A percentile compares a stretch with the other conserved stretches of the same genome.
These are phyloP conservation scores for Dryobota labecula DNA, from an alignment of 2,888 invertebrate genomes.

Conservation along the genomic window DNA sequence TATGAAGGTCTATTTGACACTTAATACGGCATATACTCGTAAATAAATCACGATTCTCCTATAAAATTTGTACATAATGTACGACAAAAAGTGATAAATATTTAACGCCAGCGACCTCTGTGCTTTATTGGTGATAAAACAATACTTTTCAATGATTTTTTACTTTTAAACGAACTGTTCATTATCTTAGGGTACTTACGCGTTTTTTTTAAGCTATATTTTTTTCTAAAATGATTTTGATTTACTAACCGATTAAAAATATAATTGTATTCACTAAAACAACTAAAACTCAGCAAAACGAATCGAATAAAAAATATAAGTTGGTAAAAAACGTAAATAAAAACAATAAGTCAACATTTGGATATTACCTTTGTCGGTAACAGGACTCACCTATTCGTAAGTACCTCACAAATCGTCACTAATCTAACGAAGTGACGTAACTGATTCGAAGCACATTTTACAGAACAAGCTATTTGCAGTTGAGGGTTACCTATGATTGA, in stretches of 20 bases:
- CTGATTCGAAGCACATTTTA: too few relatives aligned
- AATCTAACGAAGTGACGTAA: too few relatives aligned
- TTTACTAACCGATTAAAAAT: neutral
- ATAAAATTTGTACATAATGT: slow-evolving; percentile 59
- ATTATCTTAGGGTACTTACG: neutral
- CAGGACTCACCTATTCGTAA: neutral
- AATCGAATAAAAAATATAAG: neutral
- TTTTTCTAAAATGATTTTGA: neutral
- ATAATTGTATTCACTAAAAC: too few relatives aligned
- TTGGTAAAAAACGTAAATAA: neutral
- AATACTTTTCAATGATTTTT: slow-evolving; percentile 37
- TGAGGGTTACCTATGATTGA: too few relatives aligned
- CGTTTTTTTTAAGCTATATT: neutral
- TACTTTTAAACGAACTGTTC: slow-evolving; percentile 20
- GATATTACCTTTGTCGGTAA: neutral
- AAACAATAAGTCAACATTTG: too few relatives aligned
- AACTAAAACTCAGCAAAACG: neutral
- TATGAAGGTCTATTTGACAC: slow-evolving; percentile 76
- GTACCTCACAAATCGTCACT: too few relatives aligned
- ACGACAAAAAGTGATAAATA: slow-evolving; percentile 61
- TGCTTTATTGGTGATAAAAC: slow-evolving; percentile 49
- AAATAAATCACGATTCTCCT: slow-evolving; percentile 71
- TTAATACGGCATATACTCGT: slow-evolving; percentile 64
- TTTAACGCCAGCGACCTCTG: slow-evolving; percentile 61
- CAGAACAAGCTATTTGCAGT: too few relatives aligned